Conservation (phyloP, 2,888 invertebrate genomes). For the Alitta virens region DNA sequence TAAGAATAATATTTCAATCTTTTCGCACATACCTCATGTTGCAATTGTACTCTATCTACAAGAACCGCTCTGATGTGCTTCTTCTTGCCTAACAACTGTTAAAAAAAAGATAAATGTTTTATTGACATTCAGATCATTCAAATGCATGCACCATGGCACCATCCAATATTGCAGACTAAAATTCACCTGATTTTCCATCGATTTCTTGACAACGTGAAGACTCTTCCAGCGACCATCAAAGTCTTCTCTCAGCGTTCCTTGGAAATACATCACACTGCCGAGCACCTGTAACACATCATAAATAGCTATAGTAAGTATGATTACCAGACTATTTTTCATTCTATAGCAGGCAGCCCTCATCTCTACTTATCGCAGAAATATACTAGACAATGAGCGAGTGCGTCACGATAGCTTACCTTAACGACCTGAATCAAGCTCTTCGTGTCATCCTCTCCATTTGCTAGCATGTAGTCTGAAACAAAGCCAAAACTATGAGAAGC, state of each 20-base stretch:
- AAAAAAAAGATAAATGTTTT: neutral
- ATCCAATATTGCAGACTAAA: neutral
- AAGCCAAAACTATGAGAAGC: no score
- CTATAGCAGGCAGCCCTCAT: no score
- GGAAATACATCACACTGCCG: conserved; percentile 65
- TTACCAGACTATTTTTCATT: no score
- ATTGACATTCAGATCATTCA: neutral
- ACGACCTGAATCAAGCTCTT: conserved; percentile 69
- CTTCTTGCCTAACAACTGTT: conserved; percentile 63
- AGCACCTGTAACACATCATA: no score
- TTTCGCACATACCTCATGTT: conserved; percentile 62
- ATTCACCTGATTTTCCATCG: conserved; percentile 52
- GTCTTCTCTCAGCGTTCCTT: conserved; percentile 61
- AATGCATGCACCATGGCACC: no score
- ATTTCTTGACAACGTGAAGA: conserved; percentile 62
- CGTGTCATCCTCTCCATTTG: conserved; percentile 75
- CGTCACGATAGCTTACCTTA: no score
- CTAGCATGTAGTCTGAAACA: conserved; percentile 68
- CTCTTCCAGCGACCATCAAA: conserved; percentile 69
- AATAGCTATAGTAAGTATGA: conserved; percentile 58
- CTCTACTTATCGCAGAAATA: no score
- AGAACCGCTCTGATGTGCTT: conserved; percentile 66
- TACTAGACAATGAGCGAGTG: no score
- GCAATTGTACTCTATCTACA: conserved; percentile 68
- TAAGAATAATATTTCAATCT: no score